Evolutionary conservation across 2,888 invertebrate genomes (phyloP).

Genomic region (Neria commutata): DNA sequence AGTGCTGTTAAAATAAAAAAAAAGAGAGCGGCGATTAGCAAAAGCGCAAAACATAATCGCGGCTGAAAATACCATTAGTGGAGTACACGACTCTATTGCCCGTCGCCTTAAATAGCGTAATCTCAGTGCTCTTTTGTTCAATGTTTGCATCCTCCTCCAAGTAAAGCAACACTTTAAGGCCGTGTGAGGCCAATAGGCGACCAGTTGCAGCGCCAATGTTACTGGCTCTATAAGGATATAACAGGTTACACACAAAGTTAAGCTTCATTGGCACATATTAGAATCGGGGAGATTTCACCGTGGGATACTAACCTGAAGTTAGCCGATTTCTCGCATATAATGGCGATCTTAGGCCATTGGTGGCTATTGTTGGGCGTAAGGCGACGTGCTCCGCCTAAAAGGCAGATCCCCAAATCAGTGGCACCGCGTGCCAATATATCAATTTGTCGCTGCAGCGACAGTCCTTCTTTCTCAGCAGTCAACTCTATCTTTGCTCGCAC

Average conservation of each 20-base stretch:
- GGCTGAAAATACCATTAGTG: constrained; percentile 56
- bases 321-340: constrained; percentile 75
- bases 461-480: constrained; percentile 71
- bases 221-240: constrained; percentile 55
- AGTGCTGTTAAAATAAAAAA: too few species aligned
- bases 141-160: constrained; percentile 63
- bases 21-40: too few species aligned
- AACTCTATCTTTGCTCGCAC: constrained; percentile 73
- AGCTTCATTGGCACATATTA: background rate
- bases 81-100: constrained; percentile 67
- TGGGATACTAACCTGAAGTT: constrained; percentile 50
- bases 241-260: background rate
- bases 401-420: constrained; percentile 81
- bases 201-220: constrained; percentile 77
- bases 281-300: constrained; percentile 9
- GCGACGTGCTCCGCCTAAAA: constrained; percentile 83
- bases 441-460: constrained; percentile 70
- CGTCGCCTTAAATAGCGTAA: constrained; percentile 72
- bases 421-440: constrained; percentile 84
- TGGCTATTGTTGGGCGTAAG: constrained; percentile 86
- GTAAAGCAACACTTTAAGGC: constrained; percentile 73
- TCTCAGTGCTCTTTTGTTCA: constrained; percentile 66
- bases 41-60: constrained; percentile 24
- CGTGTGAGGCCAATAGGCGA: constrained; percentile 82
- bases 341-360: constrained; percentile 82